phyloP scores from a whole-genome alignment of 2,888 invertebrate species.

The Scaptomyza reducta region DNA sequence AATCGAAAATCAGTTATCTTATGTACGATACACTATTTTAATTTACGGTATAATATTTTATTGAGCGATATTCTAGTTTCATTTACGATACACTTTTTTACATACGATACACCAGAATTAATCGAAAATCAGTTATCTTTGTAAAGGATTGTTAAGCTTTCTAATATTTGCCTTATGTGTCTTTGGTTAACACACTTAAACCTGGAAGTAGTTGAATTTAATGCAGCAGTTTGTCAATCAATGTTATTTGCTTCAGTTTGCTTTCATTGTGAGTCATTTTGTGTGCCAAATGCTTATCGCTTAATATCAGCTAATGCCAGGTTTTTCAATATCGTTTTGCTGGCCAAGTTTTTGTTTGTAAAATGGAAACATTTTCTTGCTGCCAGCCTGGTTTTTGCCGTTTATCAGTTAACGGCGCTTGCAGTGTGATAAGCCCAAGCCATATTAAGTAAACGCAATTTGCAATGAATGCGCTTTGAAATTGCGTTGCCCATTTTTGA shows the following conservation, averaged over 20 bases:
- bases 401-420: constrained; percentile 30
- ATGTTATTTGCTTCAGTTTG: constrained; percentile 1
- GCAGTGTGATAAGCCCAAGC: constrained; percentile 58
- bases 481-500: constrained; percentile 71
- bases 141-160: too few species aligned
- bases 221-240: constrained; percentile 24
- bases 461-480: constrained; percentile 66
- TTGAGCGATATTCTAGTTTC: too few species aligned
- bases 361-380: constrained; percentile 10
- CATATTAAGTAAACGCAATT: constrained; percentile 57
- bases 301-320: constrained; percentile 44
- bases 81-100: too few species aligned
- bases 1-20: too few species aligned
- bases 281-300: constrained; percentile 25
- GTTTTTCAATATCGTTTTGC: constrained; percentile 51
- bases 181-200: constrained; percentile 29
- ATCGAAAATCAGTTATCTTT: too few species aligned
- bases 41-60: too few species aligned
- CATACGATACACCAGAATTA: too few species aligned
- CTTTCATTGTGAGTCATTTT: constrained; percentile 35
- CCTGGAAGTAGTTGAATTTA: background rate
- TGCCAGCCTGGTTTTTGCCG: constrained; percentile 27
- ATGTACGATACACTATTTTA: too few species aligned
- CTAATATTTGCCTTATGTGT: background rate
- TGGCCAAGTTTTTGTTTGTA: constrained; percentile 30